These are phyloP conservation scores for Ariolimax columbianus DNA, from an alignment of 2,888 invertebrate species.

Conservation along the genomic window DNA sequence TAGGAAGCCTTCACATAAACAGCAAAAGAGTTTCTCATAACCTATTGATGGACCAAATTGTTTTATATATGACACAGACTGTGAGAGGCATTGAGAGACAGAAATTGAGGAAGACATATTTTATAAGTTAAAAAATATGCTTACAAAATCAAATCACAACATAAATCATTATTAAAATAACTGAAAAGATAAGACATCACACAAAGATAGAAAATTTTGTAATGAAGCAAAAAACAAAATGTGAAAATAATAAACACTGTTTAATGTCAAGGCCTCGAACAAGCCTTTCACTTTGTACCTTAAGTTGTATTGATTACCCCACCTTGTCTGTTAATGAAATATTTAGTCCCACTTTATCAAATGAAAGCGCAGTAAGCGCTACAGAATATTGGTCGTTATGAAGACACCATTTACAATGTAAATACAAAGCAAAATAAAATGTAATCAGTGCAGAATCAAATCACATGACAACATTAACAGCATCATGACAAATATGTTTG, in stretches of 20 bases:
- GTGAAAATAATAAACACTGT: neutral
- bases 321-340: neutral
- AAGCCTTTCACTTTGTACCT: neutral
- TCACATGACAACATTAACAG: too few species aligned
- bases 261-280: neutral
- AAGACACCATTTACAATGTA: conserved; percentile 24
- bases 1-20: conserved; percentile 8
- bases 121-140: neutral
- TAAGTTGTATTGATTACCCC: too few species aligned
- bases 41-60: neutral
- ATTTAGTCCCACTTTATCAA: neutral
- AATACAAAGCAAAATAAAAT: too few species aligned
- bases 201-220: neutral
- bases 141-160: conserved; percentile 13
- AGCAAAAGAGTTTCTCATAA: conserved; percentile 44
- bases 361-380: conserved; percentile 32
- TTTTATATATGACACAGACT: neutral
- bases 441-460: too few species aligned
- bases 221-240: neutral
- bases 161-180: neutral
- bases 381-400: conserved; percentile 35
- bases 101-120: neutral
- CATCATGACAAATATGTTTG: too few species aligned
- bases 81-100: neutral
- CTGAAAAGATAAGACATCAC: neutral